Percentiles rank a stretch among this genome's conserved stretches.
These are phyloP conservation scores for Myathropa florea DNA, from an alignment of 2,888 invertebrate species.

Conservation along the genomic window DNA sequence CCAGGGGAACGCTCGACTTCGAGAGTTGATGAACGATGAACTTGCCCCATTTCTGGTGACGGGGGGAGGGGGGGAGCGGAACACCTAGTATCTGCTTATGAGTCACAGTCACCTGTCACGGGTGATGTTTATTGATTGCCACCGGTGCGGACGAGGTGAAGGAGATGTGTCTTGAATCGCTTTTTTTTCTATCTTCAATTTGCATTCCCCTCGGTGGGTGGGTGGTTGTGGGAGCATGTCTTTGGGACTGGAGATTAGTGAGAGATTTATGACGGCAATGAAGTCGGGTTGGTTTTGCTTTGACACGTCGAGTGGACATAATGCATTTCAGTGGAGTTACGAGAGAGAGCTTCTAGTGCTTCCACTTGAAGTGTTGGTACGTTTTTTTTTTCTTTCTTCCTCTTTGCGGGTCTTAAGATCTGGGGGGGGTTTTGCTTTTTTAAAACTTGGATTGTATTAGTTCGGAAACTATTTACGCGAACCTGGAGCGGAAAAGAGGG, in stretches of 20 bases:
- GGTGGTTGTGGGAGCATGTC: constrained; percentile 15
- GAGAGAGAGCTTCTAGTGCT: too few species aligned
- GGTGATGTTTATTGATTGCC: constrained; percentile 64
- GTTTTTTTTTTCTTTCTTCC: too few species aligned
- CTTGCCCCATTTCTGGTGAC: constrained; percentile 51
- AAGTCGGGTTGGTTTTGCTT: constrained; percentile 21
- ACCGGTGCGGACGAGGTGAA: constrained; percentile 22
- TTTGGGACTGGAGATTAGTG: constrained; percentile 41
- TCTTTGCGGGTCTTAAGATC: too few species aligned
- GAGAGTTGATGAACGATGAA: constrained; percentile 58
- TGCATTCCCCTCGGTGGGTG: constrained; percentile 34
- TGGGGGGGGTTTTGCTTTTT: too few species aligned
- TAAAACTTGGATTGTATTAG: too few species aligned
- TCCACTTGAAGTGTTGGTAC: neutral
- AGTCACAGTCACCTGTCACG: constrained; percentile 42
- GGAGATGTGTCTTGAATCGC: neutral
- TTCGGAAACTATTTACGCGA: too few species aligned
- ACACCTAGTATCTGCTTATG: constrained; percentile 18
- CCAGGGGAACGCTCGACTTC: constrained; percentile 38
- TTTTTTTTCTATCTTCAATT: constrained; percentile 5
- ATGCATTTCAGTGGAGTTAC: constrained; percentile 2
- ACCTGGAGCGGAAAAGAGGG: too few species aligned
- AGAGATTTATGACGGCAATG: constrained; percentile 12
- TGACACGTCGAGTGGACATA: constrained; percentile 52
- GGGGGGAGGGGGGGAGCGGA: neutral